Conservation (phyloP, 2,888 invertebrate genomes). For the Coremacera marginata region DNA sequence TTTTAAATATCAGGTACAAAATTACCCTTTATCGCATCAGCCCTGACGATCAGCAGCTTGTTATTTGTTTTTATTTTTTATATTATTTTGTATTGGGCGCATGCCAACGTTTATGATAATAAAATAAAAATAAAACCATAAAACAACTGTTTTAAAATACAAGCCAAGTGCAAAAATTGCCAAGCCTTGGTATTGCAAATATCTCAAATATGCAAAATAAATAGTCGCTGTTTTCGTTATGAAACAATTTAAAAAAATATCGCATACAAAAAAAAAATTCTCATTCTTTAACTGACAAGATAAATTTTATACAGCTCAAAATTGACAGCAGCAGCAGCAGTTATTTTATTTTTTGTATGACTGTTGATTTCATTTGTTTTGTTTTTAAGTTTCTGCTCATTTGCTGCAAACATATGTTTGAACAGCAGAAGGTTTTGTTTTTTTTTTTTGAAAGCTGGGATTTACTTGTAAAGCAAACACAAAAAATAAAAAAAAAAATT, state of each 20-base stretch:
- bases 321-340: slow-evolving; percentile 18
- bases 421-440: neutral
- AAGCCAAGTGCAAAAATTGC: neutral
- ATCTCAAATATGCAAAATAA: neutral
- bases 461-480: too few relatives aligned
- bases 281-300: slow-evolving; percentile 24
- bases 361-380: neutral
- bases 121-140: neutral
- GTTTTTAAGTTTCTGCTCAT: slow-evolving; percentile 2
- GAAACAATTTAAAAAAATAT: neutral
- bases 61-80: neutral
- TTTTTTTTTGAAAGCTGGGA: neutral
- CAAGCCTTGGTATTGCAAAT: neutral
- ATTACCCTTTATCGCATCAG: too few relatives aligned
- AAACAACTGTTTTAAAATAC: neutral
- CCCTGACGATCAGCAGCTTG: too few relatives aligned
- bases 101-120: neutral
- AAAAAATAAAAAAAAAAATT: too few relatives aligned
- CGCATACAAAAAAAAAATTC: neutral
- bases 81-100: neutral
- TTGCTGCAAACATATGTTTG: slow-evolving; percentile 8
- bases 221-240: neutral
- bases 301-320: slow-evolving; percentile 10
- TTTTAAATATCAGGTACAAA: too few relatives aligned
- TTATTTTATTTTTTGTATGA: neutral